Evolutionary conservation across 2,797 vertebrate genomes (phyloP).

Genomic region (Gallinago solitaria): DNA sequence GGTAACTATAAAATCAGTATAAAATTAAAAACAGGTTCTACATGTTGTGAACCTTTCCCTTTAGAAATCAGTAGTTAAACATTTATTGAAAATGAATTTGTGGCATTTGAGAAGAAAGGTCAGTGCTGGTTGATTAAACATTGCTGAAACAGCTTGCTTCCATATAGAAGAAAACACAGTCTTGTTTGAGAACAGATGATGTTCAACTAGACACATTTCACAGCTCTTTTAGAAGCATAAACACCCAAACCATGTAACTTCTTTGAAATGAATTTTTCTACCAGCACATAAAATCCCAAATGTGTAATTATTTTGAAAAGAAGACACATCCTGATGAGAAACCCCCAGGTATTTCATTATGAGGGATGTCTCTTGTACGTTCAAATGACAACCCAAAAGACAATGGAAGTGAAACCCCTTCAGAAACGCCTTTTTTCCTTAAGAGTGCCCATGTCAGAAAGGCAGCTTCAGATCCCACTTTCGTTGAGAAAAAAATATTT

Average conservation of each 20-base stretch:
- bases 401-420: not conserved
- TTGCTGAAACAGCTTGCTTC: conserved; percentile 25
- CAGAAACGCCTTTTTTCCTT: rapidly evolving
- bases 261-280: not conserved
- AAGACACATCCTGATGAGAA: not conserved
- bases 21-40: not conserved
- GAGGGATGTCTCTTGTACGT: not conserved
- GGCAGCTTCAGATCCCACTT: not conserved
- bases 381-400: not conserved
- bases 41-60: conserved; percentile 27
- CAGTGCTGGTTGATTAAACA: not conserved
- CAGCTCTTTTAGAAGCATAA: not conserved
- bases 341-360: not conserved
- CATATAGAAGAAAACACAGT: not conserved
- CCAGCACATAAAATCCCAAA: not conserved
- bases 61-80: conserved; percentile 71
- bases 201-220: not conserved
- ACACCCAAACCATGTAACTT: not conserved
- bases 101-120: conserved; percentile 59
- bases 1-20: not conserved
- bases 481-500: not conserved
- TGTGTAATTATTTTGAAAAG: not conserved
- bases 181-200: not conserved
- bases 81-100: conserved; percentile 68
- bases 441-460: not conserved